Conservation (phyloP, 2,888 invertebrate species). For the Drosophila lutescens region DNA sequence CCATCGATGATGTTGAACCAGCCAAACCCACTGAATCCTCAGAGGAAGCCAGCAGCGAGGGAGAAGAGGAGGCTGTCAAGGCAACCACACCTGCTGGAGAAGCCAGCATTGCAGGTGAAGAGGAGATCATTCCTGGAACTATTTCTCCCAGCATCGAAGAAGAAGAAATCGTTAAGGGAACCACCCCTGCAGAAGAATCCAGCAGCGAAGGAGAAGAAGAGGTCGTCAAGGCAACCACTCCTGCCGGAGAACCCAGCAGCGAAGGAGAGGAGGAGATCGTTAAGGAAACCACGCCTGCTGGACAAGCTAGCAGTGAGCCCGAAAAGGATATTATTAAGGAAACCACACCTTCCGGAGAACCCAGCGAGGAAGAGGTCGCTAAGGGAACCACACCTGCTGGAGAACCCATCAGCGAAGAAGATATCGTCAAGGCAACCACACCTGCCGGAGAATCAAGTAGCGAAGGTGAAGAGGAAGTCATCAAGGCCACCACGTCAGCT, state of each 20-base stretch:
- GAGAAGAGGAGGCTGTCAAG: background rate
- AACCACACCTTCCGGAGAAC: constrained; percentile 15
- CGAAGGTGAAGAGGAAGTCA: constrained; percentile 14
- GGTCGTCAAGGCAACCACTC: constrained; percentile 13
- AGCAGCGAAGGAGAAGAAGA: constrained; percentile 19
- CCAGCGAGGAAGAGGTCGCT: constrained; percentile 1
- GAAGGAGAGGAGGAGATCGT: constrained; percentile 9
- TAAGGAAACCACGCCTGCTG: constrained; percentile 13
- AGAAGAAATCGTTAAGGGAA: constrained; percentile 12
- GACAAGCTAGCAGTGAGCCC: constrained; percentile 2
- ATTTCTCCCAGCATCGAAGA: background rate
- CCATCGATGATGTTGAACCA: constrained; percentile 10
- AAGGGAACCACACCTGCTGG: too few species aligned
- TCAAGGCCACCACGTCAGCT: constrained; percentile 31
- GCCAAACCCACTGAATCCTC: constrained; percentile 29
- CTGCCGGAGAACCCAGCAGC: constrained; percentile 17
- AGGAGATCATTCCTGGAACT: constrained; percentile 12
- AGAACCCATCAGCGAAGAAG: background rate
- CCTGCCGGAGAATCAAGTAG: constrained; percentile 9
- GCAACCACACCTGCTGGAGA: constrained; percentile 7
- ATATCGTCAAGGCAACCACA: constrained; percentile 13
- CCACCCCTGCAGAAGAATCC: constrained; percentile 14
- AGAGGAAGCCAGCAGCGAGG: constrained; percentile 8
- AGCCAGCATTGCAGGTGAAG: background rate
- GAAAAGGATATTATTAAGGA: constrained; percentile 10